Percentiles rank a stretch among this genome's conserved stretches.
Conservation (phyloP, 2,113 vertebrate genomes). For the Crotophaga sulcirostris region DNA sequence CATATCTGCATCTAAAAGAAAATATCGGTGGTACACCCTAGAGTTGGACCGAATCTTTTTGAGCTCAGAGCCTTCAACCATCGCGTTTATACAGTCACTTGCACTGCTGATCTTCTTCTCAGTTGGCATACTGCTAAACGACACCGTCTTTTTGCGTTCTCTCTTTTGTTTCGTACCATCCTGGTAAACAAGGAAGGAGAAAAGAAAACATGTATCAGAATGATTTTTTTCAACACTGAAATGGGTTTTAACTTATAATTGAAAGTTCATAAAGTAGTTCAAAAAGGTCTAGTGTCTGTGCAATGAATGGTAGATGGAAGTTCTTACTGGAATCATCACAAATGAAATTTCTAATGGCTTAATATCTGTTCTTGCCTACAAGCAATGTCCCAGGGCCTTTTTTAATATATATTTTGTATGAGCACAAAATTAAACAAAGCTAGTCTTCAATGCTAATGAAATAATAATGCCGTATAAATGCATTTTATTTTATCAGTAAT, state of each 20-base stretch:
- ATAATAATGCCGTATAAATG: neutral
- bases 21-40: slow-evolving; percentile 91
- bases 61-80: slow-evolving; percentile 95
- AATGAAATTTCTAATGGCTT: neutral
- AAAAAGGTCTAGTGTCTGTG: neutral
- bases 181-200: slow-evolving; percentile 57
- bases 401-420: neutral
- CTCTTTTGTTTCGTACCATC: slow-evolving; percentile 92
- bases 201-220: neutral
- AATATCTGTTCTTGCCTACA: neutral
- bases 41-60: slow-evolving; percentile 96
- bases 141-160: slow-evolving; percentile 96
- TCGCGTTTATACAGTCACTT: slow-evolving; percentile 92
- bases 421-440: neutral
- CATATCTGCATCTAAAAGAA: slow-evolving; percentile 95
- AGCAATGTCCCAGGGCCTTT: neutral
- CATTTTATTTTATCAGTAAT: neutral
- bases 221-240: neutral
- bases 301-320: neutral
- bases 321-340: neutral
- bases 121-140: slow-evolving; percentile 97
- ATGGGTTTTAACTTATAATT: neutral
- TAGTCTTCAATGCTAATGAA: neutral
- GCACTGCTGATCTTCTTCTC: slow-evolving; percentile 97
- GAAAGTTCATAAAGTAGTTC: neutral